These are phyloP conservation scores for Leucoraja erinaceus DNA, from an alignment of 2,113 vertebrate genomes.

Conservation along the genomic window DNA sequence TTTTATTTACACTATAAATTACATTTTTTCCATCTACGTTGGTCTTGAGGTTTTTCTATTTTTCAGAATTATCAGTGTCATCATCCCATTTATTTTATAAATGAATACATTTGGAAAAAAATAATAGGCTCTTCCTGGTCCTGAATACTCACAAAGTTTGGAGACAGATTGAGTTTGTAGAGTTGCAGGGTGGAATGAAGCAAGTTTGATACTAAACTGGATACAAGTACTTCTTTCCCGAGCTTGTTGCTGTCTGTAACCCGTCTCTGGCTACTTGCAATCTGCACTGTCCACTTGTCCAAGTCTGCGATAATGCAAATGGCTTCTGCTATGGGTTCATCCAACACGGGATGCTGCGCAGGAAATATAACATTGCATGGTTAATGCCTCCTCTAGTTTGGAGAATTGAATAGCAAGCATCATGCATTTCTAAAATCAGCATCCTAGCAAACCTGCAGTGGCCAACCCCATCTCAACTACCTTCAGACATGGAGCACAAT, in stretches of 20 bases:
- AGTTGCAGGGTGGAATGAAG: constrained; percentile 94
- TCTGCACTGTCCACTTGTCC: constrained; percentile 93
- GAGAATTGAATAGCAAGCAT: background rate
- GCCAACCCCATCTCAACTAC: background rate
- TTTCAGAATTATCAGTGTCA: background rate
- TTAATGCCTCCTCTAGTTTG: background rate
- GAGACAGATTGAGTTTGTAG: constrained; percentile 89
- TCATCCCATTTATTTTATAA: background rate
- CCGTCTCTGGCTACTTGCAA: constrained; percentile 90
- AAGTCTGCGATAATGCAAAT: constrained; percentile 97
- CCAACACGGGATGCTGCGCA: constrained; percentile 85
- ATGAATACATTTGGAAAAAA: background rate
- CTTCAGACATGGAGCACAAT: background rate
- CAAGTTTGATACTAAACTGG: constrained; percentile 83
- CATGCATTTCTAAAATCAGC: background rate
- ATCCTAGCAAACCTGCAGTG: background rate
- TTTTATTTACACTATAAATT: background rate
- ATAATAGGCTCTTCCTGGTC: no score
- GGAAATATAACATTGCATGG: constrained; percentile 23
- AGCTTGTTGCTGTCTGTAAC: constrained; percentile 75
- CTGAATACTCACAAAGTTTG: constrained; percentile 80
- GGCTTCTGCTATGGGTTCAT: constrained; percentile 94
- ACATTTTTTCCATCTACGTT: background rate
- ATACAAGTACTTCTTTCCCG: constrained; percentile 92
- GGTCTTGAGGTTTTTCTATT: no score